phyloP scores from a whole-genome alignment of 2,113 vertebrate genomes.

The Misgurnus anguillicaudatus region DNA sequence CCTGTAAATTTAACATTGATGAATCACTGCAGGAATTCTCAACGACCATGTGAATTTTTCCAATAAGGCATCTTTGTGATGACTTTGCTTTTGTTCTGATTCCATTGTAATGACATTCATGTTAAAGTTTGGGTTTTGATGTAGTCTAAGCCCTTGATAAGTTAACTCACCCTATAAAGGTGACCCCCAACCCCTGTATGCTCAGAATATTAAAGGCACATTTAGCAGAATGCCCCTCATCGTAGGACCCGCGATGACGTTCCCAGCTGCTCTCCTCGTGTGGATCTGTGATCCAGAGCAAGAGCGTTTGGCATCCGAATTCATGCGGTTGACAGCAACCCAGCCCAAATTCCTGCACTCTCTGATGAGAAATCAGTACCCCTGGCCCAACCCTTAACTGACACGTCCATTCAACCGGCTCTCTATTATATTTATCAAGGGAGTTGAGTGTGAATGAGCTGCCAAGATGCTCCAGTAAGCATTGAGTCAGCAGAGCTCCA shows the following conservation, averaged over 20 bases:
- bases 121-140: not conserved
- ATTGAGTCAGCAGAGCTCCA: slow-evolving; percentile 63
- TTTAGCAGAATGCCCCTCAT: too few species aligned
- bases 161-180: not conserved
- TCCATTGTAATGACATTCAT: slow-evolving; percentile 2
- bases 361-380: slow-evolving; percentile 67
- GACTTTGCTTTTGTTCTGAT: not conserved
- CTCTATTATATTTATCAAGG: slow-evolving; percentile 50
- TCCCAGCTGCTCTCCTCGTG: too few species aligned
- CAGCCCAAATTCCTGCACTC: slow-evolving; percentile 38
- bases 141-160: not conserved
- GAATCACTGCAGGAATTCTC: slow-evolving; percentile 17
- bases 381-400: slow-evolving; percentile 55
- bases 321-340: not conserved
- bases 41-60: slow-evolving; percentile 15
- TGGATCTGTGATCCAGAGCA: not conserved
- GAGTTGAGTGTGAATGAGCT: slow-evolving; percentile 34
- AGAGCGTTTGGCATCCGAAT: not conserved
- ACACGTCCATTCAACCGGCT: slow-evolving; percentile 62
- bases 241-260: too few species aligned
- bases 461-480: slow-evolving; percentile 58
- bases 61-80: not conserved
- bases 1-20: slow-evolving; percentile 22
- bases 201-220: too few species aligned
- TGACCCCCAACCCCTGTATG: too few species aligned